phyloP scores from a whole-genome alignment of 2,797 vertebrate genomes.

The Fistularia commersonii region DNA sequence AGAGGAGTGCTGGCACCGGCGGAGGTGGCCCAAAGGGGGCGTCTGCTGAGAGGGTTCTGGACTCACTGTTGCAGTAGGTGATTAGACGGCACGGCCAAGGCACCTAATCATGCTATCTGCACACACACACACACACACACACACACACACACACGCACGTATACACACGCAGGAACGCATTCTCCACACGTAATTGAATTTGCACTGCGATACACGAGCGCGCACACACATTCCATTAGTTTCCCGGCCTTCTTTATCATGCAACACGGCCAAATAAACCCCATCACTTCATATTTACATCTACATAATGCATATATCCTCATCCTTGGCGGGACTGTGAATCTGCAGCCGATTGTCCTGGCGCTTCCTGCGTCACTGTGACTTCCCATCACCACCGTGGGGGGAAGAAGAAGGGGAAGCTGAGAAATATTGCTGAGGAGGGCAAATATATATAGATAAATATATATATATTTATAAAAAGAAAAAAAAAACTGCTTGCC shows the following conservation, averaged over 20 bases:
- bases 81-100: constrained; percentile 51
- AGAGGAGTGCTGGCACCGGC: constrained; percentile 56
- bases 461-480: no score
- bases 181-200: no score
- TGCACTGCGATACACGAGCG: no score
- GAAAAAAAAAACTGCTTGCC: constrained; percentile 3
- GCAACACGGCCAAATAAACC: no score
- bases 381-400: background rate
- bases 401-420: constrained; percentile 1
- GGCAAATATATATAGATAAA: constrained; percentile 14
- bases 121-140: constrained; percentile 9
- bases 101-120: constrained; percentile 22
- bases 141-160: background rate
- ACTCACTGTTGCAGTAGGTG: constrained; percentile 58
- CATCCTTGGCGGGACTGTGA: background rate
- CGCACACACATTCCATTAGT: background rate
- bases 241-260: no score
- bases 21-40: constrained; percentile 61
- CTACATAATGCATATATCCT: background rate
- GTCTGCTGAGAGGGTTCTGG: constrained; percentile 60
- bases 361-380: background rate
- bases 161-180: constrained; percentile 8
- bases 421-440: constrained; percentile 7
- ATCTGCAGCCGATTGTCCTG: no score
- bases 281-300: constrained; percentile 2